These are phyloP conservation scores for Ochropacha duplaris DNA, from an alignment of 2,888 invertebrate species.

Conservation along the genomic window DNA sequence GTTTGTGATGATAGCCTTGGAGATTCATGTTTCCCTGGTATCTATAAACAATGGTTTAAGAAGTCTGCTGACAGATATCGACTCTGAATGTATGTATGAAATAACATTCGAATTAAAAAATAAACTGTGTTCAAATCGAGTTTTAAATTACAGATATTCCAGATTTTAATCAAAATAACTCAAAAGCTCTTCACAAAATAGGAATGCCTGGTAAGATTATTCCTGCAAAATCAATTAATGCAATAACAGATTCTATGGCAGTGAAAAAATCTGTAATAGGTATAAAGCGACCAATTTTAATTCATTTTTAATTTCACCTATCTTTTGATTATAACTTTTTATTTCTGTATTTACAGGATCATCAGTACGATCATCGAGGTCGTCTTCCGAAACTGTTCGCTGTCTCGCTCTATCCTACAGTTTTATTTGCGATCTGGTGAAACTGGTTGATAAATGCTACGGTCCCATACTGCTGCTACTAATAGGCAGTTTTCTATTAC, in stretches of 20 bases:
- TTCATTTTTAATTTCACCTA: too few relatives aligned
- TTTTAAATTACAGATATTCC: not conserved
- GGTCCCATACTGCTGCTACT: conserved; percentile 61
- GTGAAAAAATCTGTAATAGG: not conserved
- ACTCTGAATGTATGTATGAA: not conserved
- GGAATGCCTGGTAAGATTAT: not conserved
- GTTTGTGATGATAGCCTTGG: conserved; percentile 63
- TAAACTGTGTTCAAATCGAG: not conserved
- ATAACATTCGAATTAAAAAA: not conserved
- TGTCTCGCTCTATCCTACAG: conserved; percentile 60
- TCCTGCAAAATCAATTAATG: not conserved
- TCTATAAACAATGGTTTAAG: conserved; percentile 55
- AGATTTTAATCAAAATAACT: not conserved
- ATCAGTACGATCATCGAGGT: not conserved
- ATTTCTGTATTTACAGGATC: not conserved
- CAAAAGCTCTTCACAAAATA: not conserved
- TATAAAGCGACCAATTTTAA: not conserved
- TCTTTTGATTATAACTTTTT: not conserved
- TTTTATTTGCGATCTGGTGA: conserved; percentile 60
- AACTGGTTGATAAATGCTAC: conserved; percentile 58
- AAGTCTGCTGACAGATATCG: conserved; percentile 21
- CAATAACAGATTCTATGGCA: not conserved
- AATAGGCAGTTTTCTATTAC: conserved; percentile 65
- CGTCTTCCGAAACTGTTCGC: conserved; percentile 34
- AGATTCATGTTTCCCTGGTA: conserved; percentile 60